phyloP scores from a whole-genome alignment of 2,113 vertebrate species.

The Oreochromis tanganicae region DNA sequence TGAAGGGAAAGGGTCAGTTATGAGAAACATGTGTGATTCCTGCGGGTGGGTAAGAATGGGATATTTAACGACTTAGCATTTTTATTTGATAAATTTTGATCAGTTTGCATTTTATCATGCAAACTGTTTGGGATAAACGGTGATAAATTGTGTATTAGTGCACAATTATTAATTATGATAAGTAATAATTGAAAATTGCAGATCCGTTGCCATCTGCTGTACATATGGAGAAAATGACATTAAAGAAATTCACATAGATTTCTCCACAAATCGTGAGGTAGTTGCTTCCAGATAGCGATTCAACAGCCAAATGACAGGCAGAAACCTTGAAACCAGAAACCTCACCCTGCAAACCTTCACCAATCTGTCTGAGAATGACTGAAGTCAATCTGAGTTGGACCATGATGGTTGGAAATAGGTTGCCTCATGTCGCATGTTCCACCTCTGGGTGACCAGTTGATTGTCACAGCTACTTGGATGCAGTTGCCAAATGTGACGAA shows the following conservation, averaged over 20 bases:
- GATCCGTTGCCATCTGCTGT: neutral
- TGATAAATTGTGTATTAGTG: neutral
- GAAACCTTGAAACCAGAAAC: neutral
- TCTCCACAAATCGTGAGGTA: neutral
- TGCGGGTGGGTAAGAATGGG: neutral
- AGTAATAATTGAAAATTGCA: neutral
- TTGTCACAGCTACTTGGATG: too few species aligned
- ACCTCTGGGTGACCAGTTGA: neutral
- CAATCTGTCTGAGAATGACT: neutral
- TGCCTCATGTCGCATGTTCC: neutral
- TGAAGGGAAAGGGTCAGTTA: neutral
- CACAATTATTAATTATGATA: neutral
- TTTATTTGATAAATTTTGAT: neutral
- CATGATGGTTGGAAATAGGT: neutral
- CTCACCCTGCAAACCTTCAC: neutral
- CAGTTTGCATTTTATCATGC: neutral
- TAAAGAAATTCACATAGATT: neutral
- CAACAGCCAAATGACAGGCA: neutral
- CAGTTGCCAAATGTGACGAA: neutral
- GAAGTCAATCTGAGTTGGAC: accelerated
- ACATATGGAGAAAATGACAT: neutral
- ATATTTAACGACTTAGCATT: neutral
- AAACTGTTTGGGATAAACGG: neutral
- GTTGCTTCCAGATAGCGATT: neutral
- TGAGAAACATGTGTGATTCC: neutral